Evolutionary conservation across 2,113 vertebrate species (phyloP), one percentile per base, ranked within the genome.

Genomic region (Gymnocephalus cernua): DNA sequence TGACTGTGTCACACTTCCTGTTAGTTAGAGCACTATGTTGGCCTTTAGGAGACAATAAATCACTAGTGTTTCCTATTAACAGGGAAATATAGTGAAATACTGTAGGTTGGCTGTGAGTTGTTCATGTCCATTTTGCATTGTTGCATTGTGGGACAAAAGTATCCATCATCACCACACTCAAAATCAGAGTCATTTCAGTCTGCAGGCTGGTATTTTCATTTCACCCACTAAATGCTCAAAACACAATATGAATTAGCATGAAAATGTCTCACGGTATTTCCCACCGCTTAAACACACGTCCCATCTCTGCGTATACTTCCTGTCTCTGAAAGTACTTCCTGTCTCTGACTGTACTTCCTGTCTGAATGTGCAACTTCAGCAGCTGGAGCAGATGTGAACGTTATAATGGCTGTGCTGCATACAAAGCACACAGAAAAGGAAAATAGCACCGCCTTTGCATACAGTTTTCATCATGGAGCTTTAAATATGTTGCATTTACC

Each of bases 291-390:
- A 8, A 16, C 6, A 13, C 6, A n/a, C 47, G 58, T 74, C 64
- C 71, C 19, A 50, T 74, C 16, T 74, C 56, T 66, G 23, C 1
- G 1, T 18, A 5, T 12, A 51, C 70, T 79, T 86, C 82, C 57
- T 70, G 51, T 82, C 4, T 51, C 44, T 62, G 44, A 73, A 9
- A n/a, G 62, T 4, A 45, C 80, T 84, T 88, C 80, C 83, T 74
- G 69, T 73, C 4, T 62, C 25, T 64, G 35, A 59, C 6, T 63
- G 64, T 45, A 64, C 67, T 82, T 86, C 87, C 85, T 79, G 79
- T 83, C 62, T 73, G 6, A 66, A 35, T 47, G 73, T 70, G 74
- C 48, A 78, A n/a, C 61, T 18, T 70, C 63, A 54, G 38, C 51
- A 1, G 18, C 12, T 21, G 15, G 0, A 56, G 66, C 35, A 58